These are phyloP conservation scores for Chrysochloris asiatica DNA, from an alignment of 2,113 vertebrate genomes.

Conservation along the genomic window DNA sequence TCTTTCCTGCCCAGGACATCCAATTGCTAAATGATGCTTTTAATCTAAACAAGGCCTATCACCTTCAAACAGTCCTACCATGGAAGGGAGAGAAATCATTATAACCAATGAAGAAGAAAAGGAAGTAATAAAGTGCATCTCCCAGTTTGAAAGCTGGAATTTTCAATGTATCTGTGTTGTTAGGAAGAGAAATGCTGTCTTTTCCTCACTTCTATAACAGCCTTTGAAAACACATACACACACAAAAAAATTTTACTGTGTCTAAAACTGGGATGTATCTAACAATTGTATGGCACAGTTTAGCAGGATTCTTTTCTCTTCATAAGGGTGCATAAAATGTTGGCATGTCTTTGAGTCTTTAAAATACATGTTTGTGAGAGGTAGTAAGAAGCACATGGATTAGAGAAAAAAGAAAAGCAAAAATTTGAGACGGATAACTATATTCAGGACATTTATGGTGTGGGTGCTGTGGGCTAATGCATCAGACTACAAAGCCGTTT, in stretches of 20 bases:
- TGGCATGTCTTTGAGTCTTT: constrained; percentile 5
- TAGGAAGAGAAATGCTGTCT: constrained; percentile 3
- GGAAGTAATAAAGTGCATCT: constrained; percentile 3
- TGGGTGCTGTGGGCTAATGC: no score
- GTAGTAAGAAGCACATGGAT: not conserved
- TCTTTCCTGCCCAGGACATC: not conserved
- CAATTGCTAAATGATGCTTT: not conserved
- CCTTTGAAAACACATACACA: not conserved
- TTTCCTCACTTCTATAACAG: constrained; percentile 18
- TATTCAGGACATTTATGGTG: not conserved
- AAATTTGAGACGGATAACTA: not conserved
- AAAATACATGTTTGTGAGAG: not conserved
- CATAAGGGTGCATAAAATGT: constrained; percentile 33
- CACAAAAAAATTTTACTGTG: constrained; percentile 2
- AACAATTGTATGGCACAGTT: not conserved
- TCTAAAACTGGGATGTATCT: constrained; percentile 2
- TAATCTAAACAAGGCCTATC: not conserved
- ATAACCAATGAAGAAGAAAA: not conserved
- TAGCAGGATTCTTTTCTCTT: constrained; percentile 32
- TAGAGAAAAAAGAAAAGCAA: constrained; percentile 9
- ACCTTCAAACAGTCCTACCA: not conserved
- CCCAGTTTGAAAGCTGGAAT: not conserved
- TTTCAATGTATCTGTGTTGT: constrained; percentile 12
- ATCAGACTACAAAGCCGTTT: no score
- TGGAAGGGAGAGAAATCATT: not conserved